Evolutionary conservation across 2,888 invertebrate species (phyloP).

Genomic region (Aphelenchoides bicaudatus): DNA sequence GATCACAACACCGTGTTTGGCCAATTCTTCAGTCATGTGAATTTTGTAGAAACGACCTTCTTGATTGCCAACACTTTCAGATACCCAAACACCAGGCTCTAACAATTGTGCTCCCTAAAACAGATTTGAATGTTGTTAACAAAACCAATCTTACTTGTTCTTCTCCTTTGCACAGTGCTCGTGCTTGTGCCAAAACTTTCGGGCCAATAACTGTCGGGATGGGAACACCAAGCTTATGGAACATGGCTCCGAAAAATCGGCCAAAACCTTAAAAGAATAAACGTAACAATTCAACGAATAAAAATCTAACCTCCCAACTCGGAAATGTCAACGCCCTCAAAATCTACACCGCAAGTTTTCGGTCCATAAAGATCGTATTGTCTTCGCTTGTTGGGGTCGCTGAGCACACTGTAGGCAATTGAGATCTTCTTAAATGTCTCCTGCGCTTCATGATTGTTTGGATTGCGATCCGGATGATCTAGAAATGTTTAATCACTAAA

Average conservation of each 20-base stretch:
- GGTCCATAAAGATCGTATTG: conserved; percentile 60
- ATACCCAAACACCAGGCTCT: conserved; percentile 41
- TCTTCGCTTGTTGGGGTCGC: conserved; percentile 60
- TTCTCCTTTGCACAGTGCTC: conserved; percentile 47
- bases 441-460: conserved; percentile 55
- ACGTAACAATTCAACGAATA: background rate
- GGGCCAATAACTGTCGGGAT: conserved; percentile 60
- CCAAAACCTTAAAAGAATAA: conserved; percentile 33
- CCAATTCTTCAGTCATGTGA: conserved; percentile 40
- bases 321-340: conserved; percentile 59
- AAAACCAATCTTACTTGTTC: conserved; percentile 24
- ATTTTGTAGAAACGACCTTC: conserved; percentile 56
- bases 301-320: conserved; percentile 59
- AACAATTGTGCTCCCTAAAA: conserved; percentile 40
- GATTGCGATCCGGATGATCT: conserved; percentile 51
- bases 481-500: background rate
- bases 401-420: conserved; percentile 60
- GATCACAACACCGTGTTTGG: conserved; percentile 54
- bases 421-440: conserved; percentile 59
- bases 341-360: conserved; percentile 51
- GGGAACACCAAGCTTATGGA: conserved; percentile 60
- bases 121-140: too few relatives aligned
- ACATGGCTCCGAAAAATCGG: conserved; percentile 60
- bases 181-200: conserved; percentile 56
- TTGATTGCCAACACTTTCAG: conserved; percentile 50